A percentile compares a stretch with the other conserved stretches of the same genome.
Conservation (phyloP, 2,888 invertebrate species). For the Calephelis perditalis region DNA sequence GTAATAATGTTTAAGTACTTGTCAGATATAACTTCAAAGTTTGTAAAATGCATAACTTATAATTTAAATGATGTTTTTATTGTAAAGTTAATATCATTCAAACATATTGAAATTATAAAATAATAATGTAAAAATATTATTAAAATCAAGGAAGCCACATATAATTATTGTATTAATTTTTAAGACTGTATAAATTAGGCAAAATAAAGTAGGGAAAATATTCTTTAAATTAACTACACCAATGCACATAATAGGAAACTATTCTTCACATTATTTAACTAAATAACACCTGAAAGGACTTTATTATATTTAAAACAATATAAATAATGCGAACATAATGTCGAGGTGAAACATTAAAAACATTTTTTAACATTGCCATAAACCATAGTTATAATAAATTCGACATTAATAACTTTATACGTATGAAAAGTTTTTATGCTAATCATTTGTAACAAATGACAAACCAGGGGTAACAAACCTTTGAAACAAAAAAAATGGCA, state of each 20-base stretch:
- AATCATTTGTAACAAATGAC: constrained; percentile 1
- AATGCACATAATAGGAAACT: constrained; percentile 13
- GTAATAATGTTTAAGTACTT: no score
- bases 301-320: no score
- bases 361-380: background rate
- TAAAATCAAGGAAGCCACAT: background rate
- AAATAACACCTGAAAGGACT: background rate
- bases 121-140: background rate
- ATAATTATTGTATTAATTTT: background rate
- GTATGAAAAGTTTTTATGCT: background rate
- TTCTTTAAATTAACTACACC: constrained; percentile 11
- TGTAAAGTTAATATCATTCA: background rate
- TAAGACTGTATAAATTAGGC: background rate
- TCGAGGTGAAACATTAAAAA: background rate
- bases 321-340: no score
- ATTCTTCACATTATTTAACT: constrained; percentile 13
- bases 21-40: no score
- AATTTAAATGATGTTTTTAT: background rate
- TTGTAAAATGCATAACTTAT: background rate
- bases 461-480: background rate
- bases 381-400: constrained; percentile 2
- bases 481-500: background rate
- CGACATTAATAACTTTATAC: constrained; percentile 4
- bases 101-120: background rate
- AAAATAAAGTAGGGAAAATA: background rate